Conservation (phyloP, 92 coral and sea anemone genomes). For the Paramuricea clavata region DNA sequence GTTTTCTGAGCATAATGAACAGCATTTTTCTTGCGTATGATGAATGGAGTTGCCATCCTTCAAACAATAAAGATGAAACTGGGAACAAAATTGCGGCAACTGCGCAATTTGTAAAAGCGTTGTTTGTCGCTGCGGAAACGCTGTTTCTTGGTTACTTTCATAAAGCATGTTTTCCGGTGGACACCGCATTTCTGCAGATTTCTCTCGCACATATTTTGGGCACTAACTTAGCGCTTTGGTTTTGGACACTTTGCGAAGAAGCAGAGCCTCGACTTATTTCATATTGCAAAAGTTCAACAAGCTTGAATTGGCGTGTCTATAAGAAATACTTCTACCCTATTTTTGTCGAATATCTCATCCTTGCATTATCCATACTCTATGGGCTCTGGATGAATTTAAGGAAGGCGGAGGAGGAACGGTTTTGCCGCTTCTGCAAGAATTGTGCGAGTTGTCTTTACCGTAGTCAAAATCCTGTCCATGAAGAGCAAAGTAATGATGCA, state of each 20-base stretch:
- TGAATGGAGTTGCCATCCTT: neutral
- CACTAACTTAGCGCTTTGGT: constrained; percentile 9
- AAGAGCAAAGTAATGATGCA: neutral
- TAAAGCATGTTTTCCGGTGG: neutral
- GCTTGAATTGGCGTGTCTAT: neutral
- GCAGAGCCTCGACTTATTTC: neutral
- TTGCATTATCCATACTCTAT: neutral
- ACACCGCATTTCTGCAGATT: constrained; percentile 1
- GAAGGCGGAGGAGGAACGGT: no score
- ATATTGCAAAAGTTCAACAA: neutral
- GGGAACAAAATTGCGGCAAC: neutral
- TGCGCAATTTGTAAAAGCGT: neutral
- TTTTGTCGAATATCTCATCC: constrained; percentile 3
- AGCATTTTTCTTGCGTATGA: neutral
- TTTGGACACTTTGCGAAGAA: constrained; percentile 16
- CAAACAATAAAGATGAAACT: neutral
- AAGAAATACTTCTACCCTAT: neutral
- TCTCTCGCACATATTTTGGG: neutral
- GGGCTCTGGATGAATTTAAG: neutral
- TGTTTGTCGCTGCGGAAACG: neutral
- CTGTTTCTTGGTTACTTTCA: constrained; percentile 7
- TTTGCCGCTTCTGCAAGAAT: neutral
- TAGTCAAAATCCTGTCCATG: neutral
- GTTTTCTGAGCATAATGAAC: neutral
- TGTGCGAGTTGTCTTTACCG: neutral